Evolutionary conservation across 2,888 invertebrate genomes (phyloP).

Genomic region (Ceraclea dissimilis): DNA sequence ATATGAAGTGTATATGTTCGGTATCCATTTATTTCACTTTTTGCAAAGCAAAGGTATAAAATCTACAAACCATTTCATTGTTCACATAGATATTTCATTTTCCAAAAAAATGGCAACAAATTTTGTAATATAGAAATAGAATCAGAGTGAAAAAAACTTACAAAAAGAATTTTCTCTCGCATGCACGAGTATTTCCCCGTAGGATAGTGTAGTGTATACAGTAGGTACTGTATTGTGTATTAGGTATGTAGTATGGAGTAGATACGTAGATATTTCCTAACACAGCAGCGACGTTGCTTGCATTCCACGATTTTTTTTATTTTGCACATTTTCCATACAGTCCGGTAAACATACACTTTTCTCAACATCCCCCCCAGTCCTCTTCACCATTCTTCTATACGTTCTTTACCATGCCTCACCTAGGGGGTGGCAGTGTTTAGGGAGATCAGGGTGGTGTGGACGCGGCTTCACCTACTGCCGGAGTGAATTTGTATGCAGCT

Average conservation of each 20-base stretch:
- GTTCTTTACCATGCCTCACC: neutral
- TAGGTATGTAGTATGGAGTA: too few relatives aligned
- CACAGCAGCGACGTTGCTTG: neutral
- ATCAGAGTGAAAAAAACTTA: neutral
- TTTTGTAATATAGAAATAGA: too few relatives aligned
- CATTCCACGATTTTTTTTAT: conserved; percentile 2
- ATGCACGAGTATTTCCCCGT: neutral
- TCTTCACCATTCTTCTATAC: neutral
- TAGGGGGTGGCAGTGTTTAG: neutral
- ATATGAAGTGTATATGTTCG: too few relatives aligned
- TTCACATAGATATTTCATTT: too few relatives aligned
- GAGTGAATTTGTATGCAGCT: conserved; percentile 10
- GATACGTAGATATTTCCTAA: neutral
- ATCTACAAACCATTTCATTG: too few relatives aligned
- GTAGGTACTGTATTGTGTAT: too few relatives aligned
- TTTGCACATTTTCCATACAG: conserved; percentile 9
- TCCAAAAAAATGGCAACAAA: too few relatives aligned
- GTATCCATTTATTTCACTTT: too few relatives aligned
- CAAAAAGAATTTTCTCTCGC: neutral
- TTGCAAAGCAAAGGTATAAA: too few relatives aligned
- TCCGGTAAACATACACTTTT: conserved; percentile 18
- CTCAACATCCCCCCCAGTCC: conserved; percentile 4
- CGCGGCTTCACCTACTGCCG: conserved; percentile 15
- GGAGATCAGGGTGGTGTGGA: conserved; percentile 1
- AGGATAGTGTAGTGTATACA: neutral